phyloP scores from a whole-genome alignment of 2,113 vertebrate species.

The Pristiophorus japonicus region DNA sequence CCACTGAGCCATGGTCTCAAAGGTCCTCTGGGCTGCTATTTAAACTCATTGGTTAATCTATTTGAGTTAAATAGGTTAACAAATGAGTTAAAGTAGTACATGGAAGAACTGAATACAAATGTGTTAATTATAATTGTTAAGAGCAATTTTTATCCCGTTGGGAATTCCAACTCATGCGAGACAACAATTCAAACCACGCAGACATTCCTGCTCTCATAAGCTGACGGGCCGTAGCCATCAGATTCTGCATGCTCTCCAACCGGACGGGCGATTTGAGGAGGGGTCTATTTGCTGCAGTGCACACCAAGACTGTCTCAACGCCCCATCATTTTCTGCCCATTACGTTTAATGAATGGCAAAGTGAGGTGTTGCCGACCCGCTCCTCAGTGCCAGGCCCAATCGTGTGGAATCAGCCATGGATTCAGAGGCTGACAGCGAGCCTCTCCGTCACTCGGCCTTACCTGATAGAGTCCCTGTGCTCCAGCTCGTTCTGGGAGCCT shows the following conservation, averaged over 20 bases:
- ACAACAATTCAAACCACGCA: neutral
- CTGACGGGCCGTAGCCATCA: neutral
- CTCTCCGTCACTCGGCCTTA: slow-evolving; percentile 45
- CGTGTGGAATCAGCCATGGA: too few species aligned
- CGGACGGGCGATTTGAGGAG: neutral
- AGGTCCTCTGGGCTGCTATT: neutral
- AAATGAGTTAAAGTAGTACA: neutral
- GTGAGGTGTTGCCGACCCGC: neutral
- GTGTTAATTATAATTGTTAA: neutral
- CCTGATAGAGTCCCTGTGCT: slow-evolving; percentile 78
- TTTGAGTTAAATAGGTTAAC: neutral
- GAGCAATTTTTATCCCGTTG: neutral
- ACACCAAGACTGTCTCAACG: too few species aligned
- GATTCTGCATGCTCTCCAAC: neutral
- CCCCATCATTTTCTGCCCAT: neutral
- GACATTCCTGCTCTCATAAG: neutral
- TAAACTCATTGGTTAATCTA: neutral
- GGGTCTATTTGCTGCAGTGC: neutral
- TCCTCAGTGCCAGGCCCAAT: neutral
- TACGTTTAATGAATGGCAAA: neutral
- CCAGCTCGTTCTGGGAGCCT: slow-evolving; percentile 54
- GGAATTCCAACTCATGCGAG: neutral
- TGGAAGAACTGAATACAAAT: neutral
- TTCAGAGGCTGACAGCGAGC: neutral
- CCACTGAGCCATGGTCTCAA: too few species aligned